These are phyloP conservation scores for Trinorchestia longiramus DNA, from an alignment of 1,140 invertebrate genomes.

Conservation along the genomic window DNA sequence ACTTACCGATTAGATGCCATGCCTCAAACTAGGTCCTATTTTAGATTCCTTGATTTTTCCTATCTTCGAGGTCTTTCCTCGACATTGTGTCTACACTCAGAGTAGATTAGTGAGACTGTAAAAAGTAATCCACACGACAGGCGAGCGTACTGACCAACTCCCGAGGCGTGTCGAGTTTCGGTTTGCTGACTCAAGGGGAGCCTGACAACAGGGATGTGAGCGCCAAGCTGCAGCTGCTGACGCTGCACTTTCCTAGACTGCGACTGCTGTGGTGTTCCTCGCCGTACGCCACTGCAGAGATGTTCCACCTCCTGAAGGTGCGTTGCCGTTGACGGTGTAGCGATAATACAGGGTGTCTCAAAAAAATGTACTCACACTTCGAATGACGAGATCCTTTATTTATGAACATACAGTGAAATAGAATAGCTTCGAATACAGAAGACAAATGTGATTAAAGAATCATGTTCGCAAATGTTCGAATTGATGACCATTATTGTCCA, in stretches of 20 bases:
- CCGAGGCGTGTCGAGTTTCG: not conserved
- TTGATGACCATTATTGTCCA: too few species aligned
- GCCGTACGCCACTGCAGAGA: conserved; percentile 93
- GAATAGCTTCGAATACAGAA: too few species aligned
- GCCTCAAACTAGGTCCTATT: too few species aligned
- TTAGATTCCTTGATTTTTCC: too few species aligned
- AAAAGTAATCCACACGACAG: not conserved
- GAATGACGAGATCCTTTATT: too few species aligned
- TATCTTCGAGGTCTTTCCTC: too few species aligned
- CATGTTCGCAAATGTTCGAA: too few species aligned
- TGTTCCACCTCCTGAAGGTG: conserved; percentile 83
- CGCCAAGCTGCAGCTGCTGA: conserved; percentile 83
- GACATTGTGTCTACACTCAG: too few species aligned
- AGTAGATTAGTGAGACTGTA: not conserved
- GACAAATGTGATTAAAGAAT: too few species aligned
- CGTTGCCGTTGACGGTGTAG: not conserved
- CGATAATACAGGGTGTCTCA: not conserved
- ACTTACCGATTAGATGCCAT: too few species aligned
- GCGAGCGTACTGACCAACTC: conserved; percentile 7
- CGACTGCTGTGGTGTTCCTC: conserved; percentile 95
- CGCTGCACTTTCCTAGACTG: conserved; percentile 92
- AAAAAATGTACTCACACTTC: too few species aligned
- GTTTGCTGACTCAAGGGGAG: conserved; percentile 17
- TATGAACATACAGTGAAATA: too few species aligned
- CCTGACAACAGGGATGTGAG: conserved; percentile 77